Conservation (phyloP, 2,113 vertebrate species). For the Lepus europaeus region DNA sequence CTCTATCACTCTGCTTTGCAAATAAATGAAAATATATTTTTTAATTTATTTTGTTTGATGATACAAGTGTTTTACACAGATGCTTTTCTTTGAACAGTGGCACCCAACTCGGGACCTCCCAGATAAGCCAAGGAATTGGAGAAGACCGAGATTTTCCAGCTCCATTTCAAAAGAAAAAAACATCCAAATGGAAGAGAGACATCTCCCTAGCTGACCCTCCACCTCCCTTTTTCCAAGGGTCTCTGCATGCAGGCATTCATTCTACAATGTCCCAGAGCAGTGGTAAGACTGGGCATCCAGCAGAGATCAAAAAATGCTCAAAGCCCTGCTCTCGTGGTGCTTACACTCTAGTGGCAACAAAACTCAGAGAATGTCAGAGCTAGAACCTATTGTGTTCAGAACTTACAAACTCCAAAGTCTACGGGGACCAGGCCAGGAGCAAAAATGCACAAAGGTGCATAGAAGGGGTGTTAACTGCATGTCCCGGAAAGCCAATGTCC, state of each 20-base stretch:
- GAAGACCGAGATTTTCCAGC: background rate
- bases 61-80: background rate
- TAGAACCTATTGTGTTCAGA: background rate
- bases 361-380: background rate
- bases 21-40: too few species aligned
- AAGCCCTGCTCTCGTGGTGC: background rate
- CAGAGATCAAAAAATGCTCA: background rate
- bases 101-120: background rate
- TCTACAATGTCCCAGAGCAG: background rate
- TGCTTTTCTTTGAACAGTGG: background rate
- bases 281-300: background rate
- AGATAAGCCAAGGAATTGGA: background rate
- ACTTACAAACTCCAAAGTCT: background rate
- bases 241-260: background rate
- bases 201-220: background rate
- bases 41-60: background rate
- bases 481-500: too few species aligned
- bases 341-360: background rate
- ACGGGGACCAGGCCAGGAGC: background rate
- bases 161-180: slow-evolving; percentile 2
- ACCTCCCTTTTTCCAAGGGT: background rate
- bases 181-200: background rate
- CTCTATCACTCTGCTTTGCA: too few species aligned
- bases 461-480: background rate
- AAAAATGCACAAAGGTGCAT: background rate